Evolutionary conservation across 2,888 invertebrate genomes (phyloP), one percentile per base, ranked within the genome.

Genomic region (Dynastes tityus): DNA sequence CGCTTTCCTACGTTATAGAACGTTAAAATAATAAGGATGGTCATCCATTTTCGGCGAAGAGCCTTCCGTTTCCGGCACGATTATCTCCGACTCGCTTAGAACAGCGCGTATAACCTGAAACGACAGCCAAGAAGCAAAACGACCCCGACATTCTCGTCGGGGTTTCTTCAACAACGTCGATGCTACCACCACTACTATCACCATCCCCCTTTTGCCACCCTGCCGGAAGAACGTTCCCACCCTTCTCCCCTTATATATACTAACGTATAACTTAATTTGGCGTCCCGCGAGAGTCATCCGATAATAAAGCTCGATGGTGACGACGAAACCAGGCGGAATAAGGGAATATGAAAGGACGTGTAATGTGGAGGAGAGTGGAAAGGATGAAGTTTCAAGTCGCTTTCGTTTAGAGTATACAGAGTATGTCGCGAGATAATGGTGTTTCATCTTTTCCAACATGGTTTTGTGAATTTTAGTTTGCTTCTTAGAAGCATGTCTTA

Each of bases 191-290:
- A 45, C 45, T 2, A 45, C 45, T 11, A 45, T 45, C 63, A 2
- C 29, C 11, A 32, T 13, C 13, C 27, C 29, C 2, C 63, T 29
- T 27, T 45, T 45, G 45, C 1, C 45, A 8, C 11, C 45, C 11
- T 11, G 11, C 2, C 2, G 45, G 11, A 11, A 8, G 45, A 45
- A 11, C 45, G 45, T 45, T 11, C 45, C 11, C 45, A 2, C 45
- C 45, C 9, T 45, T 2, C 45, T 45, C 11, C 45, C 8, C 45
- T 11, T 45, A 45, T 45, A 45, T n/a, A 29, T 27, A n/a, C 63
- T 63, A 13, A 63, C 27, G 32, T 63, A 63, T 63, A 63, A 63
- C 63, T 63, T 63, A 63, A 63, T 63, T 63, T 63, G 32, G 29
- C 63, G 13, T 29, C 63, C 63, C 29, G 63, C 27, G 63, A 29